A percentile compares a stretch with the other conserved stretches of the same genome.
These are phyloP conservation scores for Cirrhinus mrigala DNA, from an alignment of 2,797 vertebrate species.

Conservation along the genomic window DNA sequence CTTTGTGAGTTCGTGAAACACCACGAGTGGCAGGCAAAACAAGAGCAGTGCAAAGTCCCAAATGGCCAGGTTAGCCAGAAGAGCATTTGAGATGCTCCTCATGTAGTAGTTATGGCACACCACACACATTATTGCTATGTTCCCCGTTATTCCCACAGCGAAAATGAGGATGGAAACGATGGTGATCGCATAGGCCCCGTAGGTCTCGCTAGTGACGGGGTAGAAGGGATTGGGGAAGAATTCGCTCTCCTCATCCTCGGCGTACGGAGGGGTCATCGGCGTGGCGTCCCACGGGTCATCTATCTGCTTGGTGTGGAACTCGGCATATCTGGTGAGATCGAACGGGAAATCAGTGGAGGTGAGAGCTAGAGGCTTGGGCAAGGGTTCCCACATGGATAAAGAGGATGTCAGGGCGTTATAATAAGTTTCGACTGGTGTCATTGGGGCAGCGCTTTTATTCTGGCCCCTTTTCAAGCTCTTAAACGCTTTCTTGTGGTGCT, in stretches of 20 bases:
- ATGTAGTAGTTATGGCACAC: slow-evolving; percentile 99
- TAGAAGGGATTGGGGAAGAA: slow-evolving; percentile 93
- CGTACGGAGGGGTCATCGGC: slow-evolving; percentile 80
- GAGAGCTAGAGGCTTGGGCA: slow-evolving; percentile 78
- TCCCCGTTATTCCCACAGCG: slow-evolving; percentile 91
- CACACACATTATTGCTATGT: slow-evolving; percentile 96
- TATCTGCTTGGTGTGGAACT: slow-evolving; percentile 77
- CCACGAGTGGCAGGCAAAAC: slow-evolving; percentile 94
- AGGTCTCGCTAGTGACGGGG: slow-evolving; percentile 91
- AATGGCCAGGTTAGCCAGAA: slow-evolving; percentile 94
- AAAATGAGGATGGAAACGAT: slow-evolving; percentile 92
- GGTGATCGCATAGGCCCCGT: slow-evolving; percentile 92
- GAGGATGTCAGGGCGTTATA: slow-evolving; percentile 48
- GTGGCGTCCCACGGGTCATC: slow-evolving; percentile 82
- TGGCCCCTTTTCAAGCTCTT: slow-evolving; percentile 71
- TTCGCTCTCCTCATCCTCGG: slow-evolving; percentile 78
- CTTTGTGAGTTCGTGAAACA: slow-evolving; percentile 96
- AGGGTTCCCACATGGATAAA: slow-evolving; percentile 72
- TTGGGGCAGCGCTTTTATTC: slow-evolving; percentile 67
- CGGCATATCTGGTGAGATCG: slow-evolving; percentile 75
- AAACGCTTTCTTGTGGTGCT: slow-evolving; percentile 75
- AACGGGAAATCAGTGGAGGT: slow-evolving; percentile 80
- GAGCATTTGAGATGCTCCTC: slow-evolving; percentile 98
- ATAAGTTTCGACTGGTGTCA: slow-evolving; percentile 64
- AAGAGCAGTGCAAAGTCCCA: slow-evolving; percentile 97